Conservation (phyloP, 2,888 invertebrate species). For the Orchesellides sinensis region DNA sequence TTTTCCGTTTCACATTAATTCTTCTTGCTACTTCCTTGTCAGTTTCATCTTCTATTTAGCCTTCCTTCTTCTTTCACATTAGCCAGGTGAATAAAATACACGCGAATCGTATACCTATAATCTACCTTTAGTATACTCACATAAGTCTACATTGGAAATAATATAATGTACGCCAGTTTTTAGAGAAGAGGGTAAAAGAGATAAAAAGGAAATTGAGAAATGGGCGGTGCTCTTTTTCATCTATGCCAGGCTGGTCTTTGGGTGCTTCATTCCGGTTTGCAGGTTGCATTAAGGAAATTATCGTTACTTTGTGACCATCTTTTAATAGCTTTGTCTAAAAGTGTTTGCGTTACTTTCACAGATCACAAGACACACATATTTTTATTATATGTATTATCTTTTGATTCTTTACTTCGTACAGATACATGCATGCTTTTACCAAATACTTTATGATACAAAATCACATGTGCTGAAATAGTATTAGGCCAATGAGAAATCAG, state of each 20-base stretch:
- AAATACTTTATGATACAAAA: too few relatives aligned
- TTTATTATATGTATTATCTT: not conserved
- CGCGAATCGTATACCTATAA: too few relatives aligned
- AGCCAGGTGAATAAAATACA: too few relatives aligned
- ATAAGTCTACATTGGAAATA: too few relatives aligned
- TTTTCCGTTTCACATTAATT: slow-evolving; percentile 72
- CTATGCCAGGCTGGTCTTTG: too few relatives aligned
- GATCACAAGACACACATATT: not conserved
- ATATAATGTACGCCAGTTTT: too few relatives aligned
- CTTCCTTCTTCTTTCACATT: not conserved
- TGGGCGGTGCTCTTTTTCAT: slow-evolving; percentile 53
- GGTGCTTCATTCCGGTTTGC: slow-evolving; percentile 35
- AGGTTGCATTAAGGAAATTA: slow-evolving; percentile 62
- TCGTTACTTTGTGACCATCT: slow-evolving; percentile 47
- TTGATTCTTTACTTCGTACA: not conserved
- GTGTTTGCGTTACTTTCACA: slow-evolving; percentile 24
- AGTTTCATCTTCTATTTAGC: slow-evolving; percentile 27
- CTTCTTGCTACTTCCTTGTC: slow-evolving; percentile 52
- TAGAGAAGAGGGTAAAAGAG: too few relatives aligned
- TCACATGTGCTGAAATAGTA: too few relatives aligned
- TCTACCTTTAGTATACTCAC: too few relatives aligned
- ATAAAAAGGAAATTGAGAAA: slow-evolving; percentile 37
- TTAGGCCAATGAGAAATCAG: too few relatives aligned
- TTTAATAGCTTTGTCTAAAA: slow-evolving; percentile 56
- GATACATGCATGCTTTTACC: too few relatives aligned